These are phyloP conservation scores for Eumerus sabulonum DNA, from an alignment of 2,888 invertebrate species.

Conservation along the genomic window DNA sequence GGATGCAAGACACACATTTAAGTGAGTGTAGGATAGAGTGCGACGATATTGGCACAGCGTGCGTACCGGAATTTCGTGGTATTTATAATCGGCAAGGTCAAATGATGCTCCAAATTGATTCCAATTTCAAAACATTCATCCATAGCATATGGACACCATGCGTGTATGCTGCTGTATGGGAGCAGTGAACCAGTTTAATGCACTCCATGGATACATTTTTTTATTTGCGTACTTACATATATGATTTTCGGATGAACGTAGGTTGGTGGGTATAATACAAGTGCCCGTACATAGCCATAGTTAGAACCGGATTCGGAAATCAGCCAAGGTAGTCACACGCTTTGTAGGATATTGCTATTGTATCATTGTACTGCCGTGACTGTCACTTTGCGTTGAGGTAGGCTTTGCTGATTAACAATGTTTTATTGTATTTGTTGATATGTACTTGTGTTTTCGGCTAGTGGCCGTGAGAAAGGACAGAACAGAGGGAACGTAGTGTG, in stretches of 20 bases:
- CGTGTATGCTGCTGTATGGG: not conserved
- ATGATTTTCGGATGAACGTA: too few species aligned
- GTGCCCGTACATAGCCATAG: not conserved
- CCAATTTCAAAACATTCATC: conserved; percentile 37
- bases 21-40: conserved; percentile 12
- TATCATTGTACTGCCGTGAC: too few species aligned
- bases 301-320: conserved; percentile 40
- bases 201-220: conserved; percentile 21
- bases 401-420: conserved; percentile 3
- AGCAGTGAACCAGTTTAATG: conserved; percentile 53
- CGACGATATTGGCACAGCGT: conserved; percentile 2
- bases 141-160: conserved; percentile 6
- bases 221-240: not conserved
- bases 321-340: conserved; percentile 7
- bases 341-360: not conserved
- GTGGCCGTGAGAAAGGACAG: not conserved
- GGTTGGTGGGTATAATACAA: not conserved
- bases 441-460: not conserved
- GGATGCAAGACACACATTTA: conserved; percentile 11
- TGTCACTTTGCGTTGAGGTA: too few species aligned
- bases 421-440: not conserved
- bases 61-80: conserved; percentile 30
- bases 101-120: conserved; percentile 59
- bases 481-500: not conserved
- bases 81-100: conserved; percentile 46